A percentile compares a stretch with the other conserved stretches of the same genome.
Evolutionary conservation across 2,797 vertebrate species (phyloP).

Genomic region (Rhinatrema bivittatum): DNA sequence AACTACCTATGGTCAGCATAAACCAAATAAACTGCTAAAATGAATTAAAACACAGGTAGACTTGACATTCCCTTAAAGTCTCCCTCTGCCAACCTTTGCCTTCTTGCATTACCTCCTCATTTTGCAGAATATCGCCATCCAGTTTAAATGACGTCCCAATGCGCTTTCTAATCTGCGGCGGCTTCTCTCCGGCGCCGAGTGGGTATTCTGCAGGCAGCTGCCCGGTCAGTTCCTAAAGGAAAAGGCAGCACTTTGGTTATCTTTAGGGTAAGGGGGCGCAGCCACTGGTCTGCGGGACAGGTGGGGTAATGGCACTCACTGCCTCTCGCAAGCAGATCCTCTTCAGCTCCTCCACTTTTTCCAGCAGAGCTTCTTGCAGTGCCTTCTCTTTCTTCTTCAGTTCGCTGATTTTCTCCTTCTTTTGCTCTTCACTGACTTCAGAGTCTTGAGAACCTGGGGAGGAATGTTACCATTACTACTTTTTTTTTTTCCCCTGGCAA

Average conservation of each 20-base stretch:
- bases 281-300: accelerated
- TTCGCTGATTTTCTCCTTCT: constrained; percentile 84
- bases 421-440: constrained; percentile 82
- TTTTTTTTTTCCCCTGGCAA: not conserved
- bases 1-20: no score
- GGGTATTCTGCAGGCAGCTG: constrained; percentile 88
- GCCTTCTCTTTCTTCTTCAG: constrained; percentile 85
- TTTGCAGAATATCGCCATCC: constrained; percentile 74
- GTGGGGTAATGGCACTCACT: constrained; percentile 54
- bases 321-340: constrained; percentile 88
- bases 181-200: constrained; percentile 72
- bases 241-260: not conserved
- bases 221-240: constrained; percentile 81
- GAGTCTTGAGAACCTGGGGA: constrained; percentile 82
- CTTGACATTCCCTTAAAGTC: not conserved
- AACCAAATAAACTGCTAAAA: no score
- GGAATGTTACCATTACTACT: not conserved
- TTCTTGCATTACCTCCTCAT: constrained; percentile 59
- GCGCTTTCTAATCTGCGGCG: constrained; percentile 73
- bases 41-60: not conserved
- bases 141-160: constrained; percentile 84
- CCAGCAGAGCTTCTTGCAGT: constrained; percentile 74
- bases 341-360: constrained; percentile 86
- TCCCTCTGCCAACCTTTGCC: not conserved
- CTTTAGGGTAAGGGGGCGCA: not conserved